phyloP scores from a whole-genome alignment of 2,888 invertebrate genomes.

The Agriopis leucophaearia region DNA sequence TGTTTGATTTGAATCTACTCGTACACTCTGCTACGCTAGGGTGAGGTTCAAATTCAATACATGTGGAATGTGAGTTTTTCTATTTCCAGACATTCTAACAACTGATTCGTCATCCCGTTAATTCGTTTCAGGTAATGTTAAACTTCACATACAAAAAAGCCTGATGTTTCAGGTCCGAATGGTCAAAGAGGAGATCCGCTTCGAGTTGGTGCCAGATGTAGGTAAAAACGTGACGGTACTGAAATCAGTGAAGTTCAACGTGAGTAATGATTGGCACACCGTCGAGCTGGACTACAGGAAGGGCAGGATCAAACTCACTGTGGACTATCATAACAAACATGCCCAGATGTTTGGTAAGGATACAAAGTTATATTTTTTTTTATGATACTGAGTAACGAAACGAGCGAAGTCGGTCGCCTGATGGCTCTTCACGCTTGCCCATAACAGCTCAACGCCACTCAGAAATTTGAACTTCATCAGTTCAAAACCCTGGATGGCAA shows the following conservation, averaged over 20 bases:
- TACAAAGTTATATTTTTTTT: neutral
- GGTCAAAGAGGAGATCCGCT: constrained; percentile 94
- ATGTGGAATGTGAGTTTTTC: too few species aligned
- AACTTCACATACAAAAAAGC: neutral
- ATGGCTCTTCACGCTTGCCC: too few species aligned
- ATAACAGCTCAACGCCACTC: too few species aligned
- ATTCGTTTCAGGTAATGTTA: neutral
- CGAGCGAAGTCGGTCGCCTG: too few species aligned
- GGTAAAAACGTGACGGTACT: constrained; percentile 92
- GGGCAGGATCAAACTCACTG: constrained; percentile 90
- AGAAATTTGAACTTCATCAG: too few species aligned
- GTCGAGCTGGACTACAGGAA: constrained; percentile 92
- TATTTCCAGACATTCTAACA: too few species aligned
- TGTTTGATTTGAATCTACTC: too few species aligned
- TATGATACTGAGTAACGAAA: too few species aligned
- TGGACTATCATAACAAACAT: constrained; percentile 91
- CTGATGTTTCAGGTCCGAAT: constrained; percentile 87
- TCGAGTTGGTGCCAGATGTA: constrained; percentile 91
- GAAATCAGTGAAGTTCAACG: constrained; percentile 93
- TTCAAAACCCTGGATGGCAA: too few species aligned
- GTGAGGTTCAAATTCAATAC: too few species aligned
- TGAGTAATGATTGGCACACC: constrained; percentile 93
- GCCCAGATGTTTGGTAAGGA: constrained; percentile 87
- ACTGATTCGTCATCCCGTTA: too few species aligned
- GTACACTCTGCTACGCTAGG: too few species aligned